Base-by-base conservation (phyloP, 1,140 invertebrate species). In the Drosophila pectinifera region DNA sequence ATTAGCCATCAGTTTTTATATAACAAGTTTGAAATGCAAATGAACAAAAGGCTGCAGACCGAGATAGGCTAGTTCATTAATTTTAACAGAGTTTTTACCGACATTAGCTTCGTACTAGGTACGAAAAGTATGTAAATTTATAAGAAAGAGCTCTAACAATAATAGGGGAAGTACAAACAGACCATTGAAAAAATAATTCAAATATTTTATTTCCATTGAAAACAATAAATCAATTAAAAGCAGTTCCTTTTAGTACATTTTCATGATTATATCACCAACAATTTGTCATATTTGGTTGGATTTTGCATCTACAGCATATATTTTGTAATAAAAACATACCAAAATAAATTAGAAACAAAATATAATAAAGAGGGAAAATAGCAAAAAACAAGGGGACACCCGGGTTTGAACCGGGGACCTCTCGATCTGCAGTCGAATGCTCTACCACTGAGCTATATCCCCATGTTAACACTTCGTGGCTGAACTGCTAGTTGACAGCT, bases 321-420 rank as follows among this genome's bases (percentile, higher is more conserved):
- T 20, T 16, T 43, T 39, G 7, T 22, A 48, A 34, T 67, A 48
- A 48, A 38, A 34, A 39, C 6, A 31, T 18, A 49, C 22, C 16
- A 18, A 46, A 42, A 28, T 28, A 57, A 63, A 39, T 10, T 26
- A 34, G 18, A 14, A 73, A 48, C 7, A 26, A 38, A 42, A 31
- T 16, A 28, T 28, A 28, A 28, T 2, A 13, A 14, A 46, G 59
- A 51, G 38, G 38, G 26, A 20, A 38, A 54, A 62, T 56, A 46
- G 13, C 24, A 41, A 43, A 43, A 74, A 61, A 55, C 62, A 65
- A 97, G 96, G 96, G 96, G 96, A 95, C 96, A 97, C 96, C 96
- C 96, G 96, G 96, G 96, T 96, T 97, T 96, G 96, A 97, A 97
- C 96, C 96, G 95, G 96, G 95, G 96, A 97, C 96, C 96, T 96